Base-by-base conservation (phyloP, 1,140 invertebrate species). In the Oryctes rhinoceros region DNA sequence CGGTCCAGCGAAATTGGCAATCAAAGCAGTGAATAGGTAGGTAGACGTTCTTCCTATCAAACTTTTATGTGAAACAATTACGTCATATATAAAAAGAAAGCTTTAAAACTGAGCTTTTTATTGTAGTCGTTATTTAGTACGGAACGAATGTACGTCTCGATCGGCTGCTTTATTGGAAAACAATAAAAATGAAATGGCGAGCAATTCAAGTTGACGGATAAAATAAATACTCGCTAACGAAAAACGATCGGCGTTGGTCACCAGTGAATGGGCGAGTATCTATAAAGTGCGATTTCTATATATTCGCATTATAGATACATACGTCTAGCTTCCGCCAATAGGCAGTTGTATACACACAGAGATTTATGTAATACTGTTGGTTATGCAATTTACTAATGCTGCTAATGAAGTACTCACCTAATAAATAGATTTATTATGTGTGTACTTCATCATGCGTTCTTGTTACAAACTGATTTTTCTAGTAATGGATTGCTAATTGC, bases 171-270 rank as follows among this genome's bases (percentile, higher is more conserved):
- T 76, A 76, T 76, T 76, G 75, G 75, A 76, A 76, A 76, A 44
- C 75, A 76, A 76, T 76, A 76, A 76, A 76, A 47, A 76, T 76
- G 75, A 76, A 76, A 76, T 18, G 18, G 75, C 37, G 37, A 44
- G 75, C 35, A 76, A 76, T 76, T 76, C 18, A 76, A 5, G 74
- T 76, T 76, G 35, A 76, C 74, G 74, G 44, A 48, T 76, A n/a
- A 76, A 76, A 76, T 76, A 49, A 47, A 48, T 76, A 47, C 37
- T 48, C 35, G 13, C 44, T 48, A 81, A 81, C 48, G 76, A 78
- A 81, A 78, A 81, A 62, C 76, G 74, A 44, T n/a, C 18, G 49
- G 11, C 13, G 11, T 53, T 11, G 49, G 49, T 53, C n/a, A n/a
- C 10, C 49, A 53, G n/a, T 53, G 3, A 11, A 15, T 53, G 49